Base-by-base conservation (phyloP, 2,113 vertebrate genomes). In the Cercocebus atys region DNA sequence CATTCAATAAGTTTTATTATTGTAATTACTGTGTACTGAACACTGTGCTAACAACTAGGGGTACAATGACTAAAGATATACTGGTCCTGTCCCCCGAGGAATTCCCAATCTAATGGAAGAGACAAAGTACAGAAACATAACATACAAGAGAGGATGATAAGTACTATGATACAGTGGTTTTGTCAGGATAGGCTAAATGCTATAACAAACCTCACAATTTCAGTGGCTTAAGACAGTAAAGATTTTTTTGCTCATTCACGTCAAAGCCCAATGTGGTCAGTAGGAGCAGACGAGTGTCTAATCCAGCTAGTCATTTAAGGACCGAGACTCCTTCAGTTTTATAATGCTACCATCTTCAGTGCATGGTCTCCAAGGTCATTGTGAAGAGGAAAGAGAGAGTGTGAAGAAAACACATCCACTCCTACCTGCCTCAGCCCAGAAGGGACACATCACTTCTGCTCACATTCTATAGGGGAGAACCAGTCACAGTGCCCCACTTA, bases 111-210 rank as follows among this genome's bases (percentile, higher is more conserved):
- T 84, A 95, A 83, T 57, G 61, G 35, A 80, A n/a, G n/a, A 92
- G 30, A 83, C 22, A 97, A 43, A 88, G 47, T 92, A 94, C 86
- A 64, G 94, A 94, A 93, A 90, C 35, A 93, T 20, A 92, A 57
- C 80, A n/a, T 70, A 92, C 18, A 87, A 38, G 18, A 94, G 23
- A 61, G 10, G 83, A 55, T 84, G 25, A 18, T 88, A 89, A 95
- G 20, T 82, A 79, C 55, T 57, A 61, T 50, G n/a, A 88, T 90
- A 91, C 8, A 32, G 64, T 92, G 11, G 75, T 66, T 89, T 93
- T 83, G 8, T 95, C 43, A 92, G 16, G 23, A 84, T 76, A 96
- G 43, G 45, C n/a, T 94, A 96, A 92, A 83, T 43, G 7, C 25
- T 70, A 3, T 52, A 94, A 88, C 38, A 81, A 87, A 59, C 35